Base-by-base conservation (phyloP, 2,797 vertebrate genomes). In the Avahi laniger region DNA sequence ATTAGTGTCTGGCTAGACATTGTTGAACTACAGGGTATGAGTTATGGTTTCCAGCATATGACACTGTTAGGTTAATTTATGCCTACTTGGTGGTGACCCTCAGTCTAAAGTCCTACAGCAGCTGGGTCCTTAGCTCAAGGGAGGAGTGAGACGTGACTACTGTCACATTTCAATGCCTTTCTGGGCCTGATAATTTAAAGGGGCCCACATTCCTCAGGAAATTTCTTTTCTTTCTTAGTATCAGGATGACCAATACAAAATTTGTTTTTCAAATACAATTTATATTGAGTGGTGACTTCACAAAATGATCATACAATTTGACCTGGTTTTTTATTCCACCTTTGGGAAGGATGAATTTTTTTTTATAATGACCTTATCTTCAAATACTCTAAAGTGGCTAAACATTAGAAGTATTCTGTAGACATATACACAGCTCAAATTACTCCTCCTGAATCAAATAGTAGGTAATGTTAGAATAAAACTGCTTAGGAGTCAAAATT, bases 401-500 rank as follows among this genome's bases (percentile, higher is more conserved):
- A 85, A 82, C 63, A 91, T 22, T 69, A 85, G 50, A 83, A 33
- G 5, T 57, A 91, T 41, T 63, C 72, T 73, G 13, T 41, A 92
- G 38, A 61, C 20, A 65, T 41, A 79, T 75, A 82, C 81, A 61
- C n/a, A 91, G 30, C 48, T 94, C 28, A 93, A 91, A 83, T 83
- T 65, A 91, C 33, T 88, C 22, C 54, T 87, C 61, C 46, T 83
- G 46, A 88, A 93, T 79, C 30, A 89, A 35, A 89, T 2, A 88
- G 57, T 9, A 79, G n/a, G 20, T 24, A 87, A 59, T 73, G 30
- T 57, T 83, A 91, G 84, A 91, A 85, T 78, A 95, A 95, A 91
- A 67, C 30, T 75, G 13, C 57, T 73, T 73, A 67, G 48, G 76
- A 86, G 50, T 80, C 57, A 91, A 89, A 78, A 91, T 65, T 84